These are phyloP conservation scores for Otus sunia DNA, from an alignment of 2,113 vertebrate genomes.

Conservation along the genomic window DNA sequence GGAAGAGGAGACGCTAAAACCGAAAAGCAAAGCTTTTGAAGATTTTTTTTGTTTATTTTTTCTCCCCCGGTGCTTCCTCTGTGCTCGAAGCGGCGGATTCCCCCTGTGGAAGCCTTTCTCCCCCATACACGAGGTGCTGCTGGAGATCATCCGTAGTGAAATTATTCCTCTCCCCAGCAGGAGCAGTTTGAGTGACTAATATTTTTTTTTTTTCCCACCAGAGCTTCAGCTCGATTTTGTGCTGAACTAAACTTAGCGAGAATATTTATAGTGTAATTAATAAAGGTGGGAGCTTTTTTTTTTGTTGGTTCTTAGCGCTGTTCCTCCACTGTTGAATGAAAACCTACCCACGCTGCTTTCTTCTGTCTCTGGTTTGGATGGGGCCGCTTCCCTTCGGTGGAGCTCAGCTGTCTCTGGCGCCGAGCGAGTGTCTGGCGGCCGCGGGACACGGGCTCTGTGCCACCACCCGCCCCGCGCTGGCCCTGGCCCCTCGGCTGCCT, in stretches of 20 bases:
- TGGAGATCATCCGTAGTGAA: not conserved
- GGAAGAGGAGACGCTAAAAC: not conserved
- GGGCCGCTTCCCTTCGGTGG: not conserved
- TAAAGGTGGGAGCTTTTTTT: not conserved
- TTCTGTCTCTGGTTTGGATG: not conserved
- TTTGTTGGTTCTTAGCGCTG: not conserved
- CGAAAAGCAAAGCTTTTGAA: not conserved
- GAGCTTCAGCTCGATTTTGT: not conserved
- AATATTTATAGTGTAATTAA: not conserved
- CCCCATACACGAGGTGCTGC: not conserved
- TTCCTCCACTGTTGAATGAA: not conserved
- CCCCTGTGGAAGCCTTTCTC: not conserved
- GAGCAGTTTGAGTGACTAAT: not conserved
- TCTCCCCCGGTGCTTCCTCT: not conserved
- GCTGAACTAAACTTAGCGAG: not conserved
- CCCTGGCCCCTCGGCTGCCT: not conserved
- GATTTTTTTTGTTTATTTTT: fast-evolving
- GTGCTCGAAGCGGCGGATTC: not conserved
- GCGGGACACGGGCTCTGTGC: not conserved
- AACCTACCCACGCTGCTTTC: not conserved
- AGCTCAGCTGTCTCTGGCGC: not conserved
- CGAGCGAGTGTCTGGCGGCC: not conserved
- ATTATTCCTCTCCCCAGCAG: not conserved
- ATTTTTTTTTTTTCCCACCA: not conserved
- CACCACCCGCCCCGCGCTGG: not conserved